Evolutionary conservation across 2,113 vertebrate species (phyloP), one percentile per base, ranked within the genome.

Genomic region (Archilochus colubris): DNA sequence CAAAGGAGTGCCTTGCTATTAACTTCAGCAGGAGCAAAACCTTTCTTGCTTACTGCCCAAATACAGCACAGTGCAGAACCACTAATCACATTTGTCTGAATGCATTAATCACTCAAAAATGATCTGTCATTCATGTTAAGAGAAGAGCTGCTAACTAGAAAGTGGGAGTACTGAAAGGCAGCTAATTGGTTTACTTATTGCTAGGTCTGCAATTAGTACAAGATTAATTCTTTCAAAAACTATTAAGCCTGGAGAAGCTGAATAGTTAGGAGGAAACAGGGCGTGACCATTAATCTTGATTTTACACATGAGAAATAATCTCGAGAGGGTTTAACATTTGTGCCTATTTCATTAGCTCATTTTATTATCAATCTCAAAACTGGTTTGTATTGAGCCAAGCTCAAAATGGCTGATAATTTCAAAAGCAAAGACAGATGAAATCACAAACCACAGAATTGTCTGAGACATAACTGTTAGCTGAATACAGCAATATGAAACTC

Each of bases 151-250:
- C 72, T 77, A 95, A 70, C 48, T 66, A 43, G 55, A 89, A 89
- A 53, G 53, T 21, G 59, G 38, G 30, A 63, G 30, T 69, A 59
- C 58, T 82, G 59, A 40, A 63, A 88, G 80, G 57, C n/a, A 66
- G 66, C 14, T 89, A 43, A 82, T 92, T 82, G 84, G 46, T 78
- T 88, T 89, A 76, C 44, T 84, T 95, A 81, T 77, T 86, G 64
- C 68, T 86, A 59, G 64, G 70, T 90, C 83, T 44, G 21, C 82
- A 83, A 87, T 85, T 89, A 91, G 91, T 85, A 61, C 18, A 57
- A 91, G 75, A 51, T 89, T 93, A 89, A 94, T 93, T 95, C 48
- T 94, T 89, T 80, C 51, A 44, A 67, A 89, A 91, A 46, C 59
- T 77, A 44, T 94, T 85, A 94, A 80, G 63, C 75, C 68, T 70